Evolutionary conservation across 1,140 invertebrate genomes (phyloP), one percentile per base, ranked within the genome.

Genomic region (Diabrotica undecimpunctata): DNA sequence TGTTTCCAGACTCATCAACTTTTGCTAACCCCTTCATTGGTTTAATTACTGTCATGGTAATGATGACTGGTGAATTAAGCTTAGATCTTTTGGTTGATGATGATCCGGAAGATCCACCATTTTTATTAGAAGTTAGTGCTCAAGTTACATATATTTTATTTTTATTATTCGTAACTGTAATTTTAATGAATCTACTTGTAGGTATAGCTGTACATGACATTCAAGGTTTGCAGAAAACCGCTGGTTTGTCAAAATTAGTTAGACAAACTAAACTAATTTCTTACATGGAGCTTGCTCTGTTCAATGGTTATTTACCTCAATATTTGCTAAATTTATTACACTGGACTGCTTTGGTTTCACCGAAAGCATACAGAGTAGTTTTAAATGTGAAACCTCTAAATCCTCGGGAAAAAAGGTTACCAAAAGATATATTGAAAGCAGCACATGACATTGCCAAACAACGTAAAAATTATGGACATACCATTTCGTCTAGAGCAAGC

Each of bases 51-150:
- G 90, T 93, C 0, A 76, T 94, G 51, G 91, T 92, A 0, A 94
- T 94, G 91, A 94, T 94, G 92, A 93, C 92, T 3, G 92, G 93
- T 0, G 93, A 95, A 76, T 78, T 91, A 58, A 88, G 90, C 70
- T 82, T 91, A 41, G 87, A 88, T 61, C 79, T 90, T 12, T 83
- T 88, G 25, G 85, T 87, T 60, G 83, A 86, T 64, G 84, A 87
- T 0, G 84, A 86, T 68, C 82, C 84, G 5, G 83, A 85, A 39
- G 83, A 85, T 75, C 82, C 83, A 5, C 82, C 82, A 5, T 84
- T 88, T 65, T 70, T 88, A 7, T 73, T 90, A 2, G 85, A 88
- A 71, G 83, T 89, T 14, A 90, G 87, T 61, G 87, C 89, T 1
- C 88, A 92, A 75, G 80, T 91, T 5, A 87, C 88, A 2, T 91